Evolutionary conservation across 2,888 invertebrate genomes (phyloP), one percentile per base, ranked within the genome.

Genomic region (Sinotaia quadrata): DNA sequence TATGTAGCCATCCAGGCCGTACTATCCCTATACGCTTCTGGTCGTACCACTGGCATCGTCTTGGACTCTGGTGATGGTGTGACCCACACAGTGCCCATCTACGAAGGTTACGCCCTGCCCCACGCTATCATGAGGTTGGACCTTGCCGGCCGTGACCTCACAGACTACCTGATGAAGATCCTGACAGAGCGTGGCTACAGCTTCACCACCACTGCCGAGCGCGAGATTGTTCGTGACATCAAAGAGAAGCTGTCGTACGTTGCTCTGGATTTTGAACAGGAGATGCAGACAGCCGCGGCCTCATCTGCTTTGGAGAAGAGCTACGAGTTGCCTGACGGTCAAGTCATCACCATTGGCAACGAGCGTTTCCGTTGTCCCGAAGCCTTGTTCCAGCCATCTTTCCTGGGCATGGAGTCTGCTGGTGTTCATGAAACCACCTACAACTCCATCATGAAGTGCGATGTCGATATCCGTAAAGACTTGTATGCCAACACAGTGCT

Each of bases 221-320:
- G 95, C 89, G 95, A 95, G 93, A 95, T 95, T 90, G 95, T 95
- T 57, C 92, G 95, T 87, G 95, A 95, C 91, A 94, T 95, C 92
- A 95, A 95, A 92, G 95, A 95, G 90, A 97, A 91, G 96, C 96
- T 87, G 95, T 97, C 90, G 94, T 96, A 95, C 90, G 95, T 95
- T 76, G 95, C 95, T 31, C 72, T 86, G n/a, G 78, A 78, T 92
- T 96, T 96, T 27, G 95, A 96, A 90, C 95, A 96, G 90, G 96
- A 96, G 90, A 95, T 96, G 95, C 51, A 66, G n/a, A 68, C 72
- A 5, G 68, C 95, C 77, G 95, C 96, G 74, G 93, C 94, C 51
- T 95, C 95, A 79, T 94, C 94, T 78, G 94, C 95, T 41, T 91
- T 96, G 82, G 96, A 96, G 90, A 96, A 96, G 91, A 94, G 94